A percentile compares a stretch with the other conserved stretches of the same genome.
Conservation (phyloP, 37 sponge, comb jelly and placozoan species). For the Mnemiopsis leidyi region DNA sequence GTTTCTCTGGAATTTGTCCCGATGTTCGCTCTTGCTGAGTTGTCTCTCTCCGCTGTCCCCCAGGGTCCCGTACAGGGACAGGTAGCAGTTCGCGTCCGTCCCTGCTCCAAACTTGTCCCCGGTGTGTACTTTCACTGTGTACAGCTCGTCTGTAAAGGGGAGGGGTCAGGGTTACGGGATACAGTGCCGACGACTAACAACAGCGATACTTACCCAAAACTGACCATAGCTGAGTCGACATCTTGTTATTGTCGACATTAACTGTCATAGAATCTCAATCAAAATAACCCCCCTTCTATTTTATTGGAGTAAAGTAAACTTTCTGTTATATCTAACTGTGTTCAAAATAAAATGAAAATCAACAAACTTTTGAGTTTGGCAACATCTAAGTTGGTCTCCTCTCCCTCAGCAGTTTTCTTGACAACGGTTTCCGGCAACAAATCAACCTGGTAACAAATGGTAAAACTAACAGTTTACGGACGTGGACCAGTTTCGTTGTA, state of each 20-base stretch:
- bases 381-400: not conserved
- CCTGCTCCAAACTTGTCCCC: conserved; percentile 80
- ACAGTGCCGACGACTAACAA: no score
- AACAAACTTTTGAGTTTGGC: conserved; percentile 49
- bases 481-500: no score
- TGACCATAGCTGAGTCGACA: no score
- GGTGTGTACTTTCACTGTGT: conserved; percentile 71
- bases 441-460: no score
- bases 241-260: no score
- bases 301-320: no score
- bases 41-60: conserved; percentile 65
- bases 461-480: no score
- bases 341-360: not conserved
- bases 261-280: no score
- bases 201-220: no score
- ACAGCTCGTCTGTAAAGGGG: conserved; percentile 31
- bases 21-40: conserved; percentile 27
- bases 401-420: conserved; percentile 30
- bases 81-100: conserved; percentile 73
- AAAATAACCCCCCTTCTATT: no score
- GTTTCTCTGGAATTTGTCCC: conserved; percentile 64
- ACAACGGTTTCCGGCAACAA: conserved; percentile 40
- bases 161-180: no score
- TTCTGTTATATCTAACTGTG: no score
- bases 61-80: conserved; percentile 17